These are phyloP conservation scores for Cottoperca gobio DNA, from an alignment of 2,797 vertebrate genomes.

Conservation along the genomic window DNA sequence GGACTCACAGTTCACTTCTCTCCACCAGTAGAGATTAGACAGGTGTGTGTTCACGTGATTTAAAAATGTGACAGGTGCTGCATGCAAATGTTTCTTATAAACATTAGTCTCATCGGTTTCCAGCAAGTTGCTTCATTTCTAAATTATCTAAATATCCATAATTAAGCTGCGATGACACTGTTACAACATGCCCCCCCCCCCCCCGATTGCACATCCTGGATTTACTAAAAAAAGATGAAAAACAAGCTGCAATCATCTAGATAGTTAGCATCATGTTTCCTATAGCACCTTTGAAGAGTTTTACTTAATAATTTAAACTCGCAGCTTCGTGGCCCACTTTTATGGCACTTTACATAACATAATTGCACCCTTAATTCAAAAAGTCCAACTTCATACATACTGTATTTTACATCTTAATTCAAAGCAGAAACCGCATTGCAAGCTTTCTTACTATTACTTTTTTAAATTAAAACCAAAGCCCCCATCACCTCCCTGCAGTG, in stretches of 20 bases:
- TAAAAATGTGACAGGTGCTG: background rate
- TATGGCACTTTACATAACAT: conserved; percentile 44
- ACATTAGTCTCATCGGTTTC: background rate
- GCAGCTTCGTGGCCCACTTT: conserved; percentile 30
- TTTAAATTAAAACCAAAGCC: conserved; percentile 53
- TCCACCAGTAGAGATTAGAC: background rate
- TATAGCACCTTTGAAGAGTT: conserved; percentile 7
- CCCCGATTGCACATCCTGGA: background rate
- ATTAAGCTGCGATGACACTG: background rate
- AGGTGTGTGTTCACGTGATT: background rate
- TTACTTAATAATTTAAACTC: conserved; percentile 12
- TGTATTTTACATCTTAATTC: conserved; percentile 53
- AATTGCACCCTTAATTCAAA: conserved; percentile 45
- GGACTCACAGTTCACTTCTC: too few relatives aligned
- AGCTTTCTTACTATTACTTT: conserved; percentile 43
- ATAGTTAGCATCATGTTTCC: background rate
- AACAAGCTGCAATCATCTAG: background rate
- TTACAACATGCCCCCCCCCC: too few relatives aligned
- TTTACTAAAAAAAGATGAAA: background rate
- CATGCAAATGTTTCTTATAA: background rate
- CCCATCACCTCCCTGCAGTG: conserved; percentile 34
- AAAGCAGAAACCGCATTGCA: conserved; percentile 36
- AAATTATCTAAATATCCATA: background rate
- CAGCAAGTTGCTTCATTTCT: background rate
- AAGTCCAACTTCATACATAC: conserved; percentile 41